Evolutionary conservation across 2,797 vertebrate species (phyloP), one percentile per base, ranked within the genome.

Genomic region (Sus cebifrons): DNA sequence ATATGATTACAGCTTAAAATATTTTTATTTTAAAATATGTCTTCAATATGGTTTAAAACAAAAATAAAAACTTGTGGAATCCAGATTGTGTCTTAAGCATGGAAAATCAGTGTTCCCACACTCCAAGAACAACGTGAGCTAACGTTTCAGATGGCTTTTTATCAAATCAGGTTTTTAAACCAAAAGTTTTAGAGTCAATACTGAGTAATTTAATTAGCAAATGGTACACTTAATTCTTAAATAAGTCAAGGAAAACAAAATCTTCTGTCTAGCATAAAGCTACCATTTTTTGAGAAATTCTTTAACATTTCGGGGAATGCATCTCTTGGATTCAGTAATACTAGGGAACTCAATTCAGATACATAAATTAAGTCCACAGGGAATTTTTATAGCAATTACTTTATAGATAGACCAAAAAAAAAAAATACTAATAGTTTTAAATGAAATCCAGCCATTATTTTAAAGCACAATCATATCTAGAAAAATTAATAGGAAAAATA

Each of bases 1-100:
- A 98, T 98, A 98, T 98, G 98, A 99, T 99, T 98, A 98, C 91
- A 97, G 97, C 98, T 98, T 98, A 96, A 97, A 98, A 98, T 98
- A 98, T 95, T 98, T 97, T 97, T 98, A 97, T 99, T 98, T 99
- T 98, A 98, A 98, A 98, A 97, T 98, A 98, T 98, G 67, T 54
- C 96, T 92, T 93, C 96, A 95, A 71, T 93, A 71, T 52, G 36
- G 77, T 93, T 97, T 73, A 44, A 96, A 95, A 81, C 73, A 96
- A 91, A 97, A 92, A 36, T 49, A 90, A 91, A 96, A 82, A 18
- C 89, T 65, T 8, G 25, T 14, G 40, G 82, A 87, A 93, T 75
- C 67, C 52, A 58, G 89, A 92, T 73, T 11, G 20, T 74, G 75
- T 96, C 67, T 95, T 94, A 90, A 92, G 95, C 86, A 32, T 65